A percentile compares a stretch with the other conserved stretches of the same genome.
Conservation (phyloP, 2,797 vertebrate genomes). For the Rhinella marina region DNA sequence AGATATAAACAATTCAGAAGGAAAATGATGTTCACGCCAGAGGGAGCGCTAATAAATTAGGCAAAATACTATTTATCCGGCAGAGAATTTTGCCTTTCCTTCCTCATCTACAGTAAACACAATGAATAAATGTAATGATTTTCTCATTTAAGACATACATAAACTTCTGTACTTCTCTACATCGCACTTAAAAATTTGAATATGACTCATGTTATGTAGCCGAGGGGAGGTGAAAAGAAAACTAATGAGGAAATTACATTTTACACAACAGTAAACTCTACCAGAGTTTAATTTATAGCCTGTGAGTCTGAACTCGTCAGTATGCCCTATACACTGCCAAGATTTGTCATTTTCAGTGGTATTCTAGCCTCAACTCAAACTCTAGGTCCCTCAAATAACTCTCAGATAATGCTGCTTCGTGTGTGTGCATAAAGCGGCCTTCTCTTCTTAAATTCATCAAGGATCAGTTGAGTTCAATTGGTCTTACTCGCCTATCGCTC, state of each 20-base stretch:
- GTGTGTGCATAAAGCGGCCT: neutral
- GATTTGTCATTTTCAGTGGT: constrained; percentile 31
- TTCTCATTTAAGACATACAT: constrained; percentile 53
- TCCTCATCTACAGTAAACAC: constrained; percentile 50
- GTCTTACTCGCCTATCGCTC: neutral
- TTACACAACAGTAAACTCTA: constrained; percentile 59
- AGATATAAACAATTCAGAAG: constrained; percentile 40
- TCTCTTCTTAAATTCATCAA: neutral
- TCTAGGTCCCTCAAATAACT: constrained; percentile 2
- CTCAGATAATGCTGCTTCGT: neutral
- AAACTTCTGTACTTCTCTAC: constrained; percentile 19
- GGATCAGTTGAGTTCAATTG: neutral
- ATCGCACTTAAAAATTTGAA: constrained; percentile 37
- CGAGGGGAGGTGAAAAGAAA: constrained; percentile 52
- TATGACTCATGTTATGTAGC: constrained; percentile 51
- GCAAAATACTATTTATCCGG: constrained; percentile 49
- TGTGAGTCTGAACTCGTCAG: constrained; percentile 31
- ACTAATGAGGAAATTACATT: constrained; percentile 59
- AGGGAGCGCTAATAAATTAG: constrained; percentile 55
- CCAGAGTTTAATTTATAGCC: constrained; percentile 55
- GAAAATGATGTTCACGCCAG: constrained; percentile 42
- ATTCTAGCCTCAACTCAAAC: constrained; percentile 29
- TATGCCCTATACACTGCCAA: constrained; percentile 18
- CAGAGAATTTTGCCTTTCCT: constrained; percentile 42
- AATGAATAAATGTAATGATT: constrained; percentile 52